Conservation (phyloP, 2,888 invertebrate species). For the Mesochorus sp. region DNA sequence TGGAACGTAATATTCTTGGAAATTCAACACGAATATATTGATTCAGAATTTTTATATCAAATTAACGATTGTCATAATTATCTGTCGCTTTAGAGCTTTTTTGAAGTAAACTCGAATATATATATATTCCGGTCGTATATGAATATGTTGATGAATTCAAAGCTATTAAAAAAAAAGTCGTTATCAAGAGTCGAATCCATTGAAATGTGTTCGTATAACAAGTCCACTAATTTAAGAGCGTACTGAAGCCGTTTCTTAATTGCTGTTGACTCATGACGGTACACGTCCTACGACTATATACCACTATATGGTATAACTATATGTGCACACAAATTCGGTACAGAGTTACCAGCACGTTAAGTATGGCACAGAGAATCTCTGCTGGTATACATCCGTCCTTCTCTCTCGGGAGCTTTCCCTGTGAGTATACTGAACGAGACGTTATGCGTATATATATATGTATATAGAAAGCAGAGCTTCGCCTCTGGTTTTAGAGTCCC, state of each 20-base stretch:
- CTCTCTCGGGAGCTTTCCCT: not conserved
- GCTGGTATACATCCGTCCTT: constrained; percentile 5
- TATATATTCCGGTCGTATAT: too few species aligned
- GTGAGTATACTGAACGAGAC: not conserved
- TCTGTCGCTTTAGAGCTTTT: too few species aligned
- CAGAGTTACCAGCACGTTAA: constrained; percentile 24
- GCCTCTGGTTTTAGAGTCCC: constrained; percentile 33
- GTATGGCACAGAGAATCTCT: constrained; percentile 18
- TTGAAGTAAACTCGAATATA: too few species aligned
- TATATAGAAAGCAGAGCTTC: constrained; percentile 34
- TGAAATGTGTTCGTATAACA: not conserved
- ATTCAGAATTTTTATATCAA: too few species aligned
- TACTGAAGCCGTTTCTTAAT: constrained; percentile 55
- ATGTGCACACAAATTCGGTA: not conserved
- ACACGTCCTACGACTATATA: not conserved
- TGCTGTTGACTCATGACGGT: constrained; percentile 57
- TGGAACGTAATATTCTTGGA: too few species aligned
- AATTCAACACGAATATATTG: too few species aligned
- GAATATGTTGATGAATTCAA: too few species aligned
- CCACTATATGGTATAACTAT: not conserved
- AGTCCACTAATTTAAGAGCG: constrained; percentile 8
- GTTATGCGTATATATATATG: not conserved
- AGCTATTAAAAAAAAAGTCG: too few species aligned
- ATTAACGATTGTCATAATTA: too few species aligned
- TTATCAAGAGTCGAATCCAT: too few species aligned